Evolutionary conservation across 2,888 invertebrate species (phyloP).

Genomic region (Hirtodrosophila confusa): DNA sequence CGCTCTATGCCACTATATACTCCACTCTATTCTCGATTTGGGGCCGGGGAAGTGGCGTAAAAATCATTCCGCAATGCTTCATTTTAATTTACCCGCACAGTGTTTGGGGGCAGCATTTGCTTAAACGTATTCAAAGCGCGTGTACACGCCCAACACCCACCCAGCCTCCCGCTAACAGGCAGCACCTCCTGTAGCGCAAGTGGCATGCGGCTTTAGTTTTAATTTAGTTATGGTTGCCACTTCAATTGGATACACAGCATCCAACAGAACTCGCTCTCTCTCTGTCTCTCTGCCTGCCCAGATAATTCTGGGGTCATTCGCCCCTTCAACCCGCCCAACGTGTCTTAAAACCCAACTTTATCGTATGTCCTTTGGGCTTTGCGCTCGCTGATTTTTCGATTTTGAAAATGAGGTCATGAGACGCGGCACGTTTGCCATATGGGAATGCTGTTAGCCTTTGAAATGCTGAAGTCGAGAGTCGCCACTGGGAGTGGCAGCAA

Average conservation of each 20-base stretch:
- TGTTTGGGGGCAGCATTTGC: constrained; percentile 38
- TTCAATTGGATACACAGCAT: constrained; percentile 56
- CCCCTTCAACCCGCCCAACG: constrained; percentile 14
- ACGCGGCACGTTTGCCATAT: constrained; percentile 60
- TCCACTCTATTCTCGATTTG: constrained; percentile 13
- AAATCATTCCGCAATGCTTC: constrained; percentile 73
- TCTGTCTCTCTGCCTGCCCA: no score
- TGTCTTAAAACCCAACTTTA: constrained; percentile 68
- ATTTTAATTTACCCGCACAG: constrained; percentile 64
- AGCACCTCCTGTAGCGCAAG: constrained; percentile 15
- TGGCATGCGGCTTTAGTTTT: constrained; percentile 68
- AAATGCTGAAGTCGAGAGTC: constrained; percentile 46
- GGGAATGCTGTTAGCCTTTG: constrained; percentile 66
- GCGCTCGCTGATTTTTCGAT: constrained; percentile 81
- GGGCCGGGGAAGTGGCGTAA: constrained; percentile 17
- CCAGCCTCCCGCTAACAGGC: neutral
- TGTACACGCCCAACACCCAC: constrained; percentile 45
- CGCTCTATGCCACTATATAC: constrained; percentile 5
- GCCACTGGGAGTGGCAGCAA: constrained; percentile 30
- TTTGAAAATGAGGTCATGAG: constrained; percentile 80
- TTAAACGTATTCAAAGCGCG: constrained; percentile 76
- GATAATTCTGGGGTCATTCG: neutral
- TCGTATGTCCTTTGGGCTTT: constrained; percentile 75
- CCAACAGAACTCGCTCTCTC: neutral
- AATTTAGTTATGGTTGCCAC: constrained; percentile 77